phyloP scores from a whole-genome alignment of 2,888 invertebrate genomes.

The Agelastica alni region DNA sequence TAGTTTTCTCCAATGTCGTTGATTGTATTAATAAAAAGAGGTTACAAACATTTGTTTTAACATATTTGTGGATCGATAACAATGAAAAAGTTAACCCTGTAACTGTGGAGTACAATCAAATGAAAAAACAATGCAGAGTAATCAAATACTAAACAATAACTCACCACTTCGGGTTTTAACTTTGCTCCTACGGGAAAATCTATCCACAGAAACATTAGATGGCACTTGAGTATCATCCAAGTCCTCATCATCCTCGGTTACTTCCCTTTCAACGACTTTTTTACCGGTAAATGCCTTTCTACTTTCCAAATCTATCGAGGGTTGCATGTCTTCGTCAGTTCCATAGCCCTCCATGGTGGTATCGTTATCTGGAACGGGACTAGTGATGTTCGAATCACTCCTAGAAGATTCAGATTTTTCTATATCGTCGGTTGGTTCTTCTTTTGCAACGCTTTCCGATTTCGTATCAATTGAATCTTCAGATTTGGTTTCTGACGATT shows the following conservation, averaged over 20 bases:
- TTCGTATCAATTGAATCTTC: constrained; percentile 6
- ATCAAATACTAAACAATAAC: too few relatives aligned
- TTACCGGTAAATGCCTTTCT: constrained; percentile 24
- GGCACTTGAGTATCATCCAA: constrained; percentile 41
- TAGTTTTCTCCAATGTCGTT: too few relatives aligned
- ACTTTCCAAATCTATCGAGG: constrained; percentile 28
- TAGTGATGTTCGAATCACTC: constrained; percentile 10
- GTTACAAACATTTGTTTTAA: too few relatives aligned
- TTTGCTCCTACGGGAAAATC: too few relatives aligned
- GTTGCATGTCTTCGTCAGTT: constrained; percentile 45
- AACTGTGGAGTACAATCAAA: too few relatives aligned
- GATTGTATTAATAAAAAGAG: too few relatives aligned
- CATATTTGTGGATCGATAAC: too few relatives aligned
- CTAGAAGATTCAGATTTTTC: constrained; percentile 2
- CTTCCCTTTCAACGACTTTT: constrained; percentile 11
- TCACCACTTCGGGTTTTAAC: too few relatives aligned
- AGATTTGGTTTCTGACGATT: constrained; percentile 8
- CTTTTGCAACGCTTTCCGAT: constrained; percentile 6
- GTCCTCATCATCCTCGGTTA: constrained; percentile 38
- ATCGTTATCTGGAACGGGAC: constrained; percentile 18
- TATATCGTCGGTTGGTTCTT: background rate
- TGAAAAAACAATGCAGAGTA: too few relatives aligned
- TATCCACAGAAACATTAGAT: constrained; percentile 34
- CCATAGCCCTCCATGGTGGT: constrained; percentile 47
- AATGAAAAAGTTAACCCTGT: too few relatives aligned